Evolutionary conservation across 2,113 vertebrate genomes (phyloP).

Genomic region (Triplophysa tibetana): DNA sequence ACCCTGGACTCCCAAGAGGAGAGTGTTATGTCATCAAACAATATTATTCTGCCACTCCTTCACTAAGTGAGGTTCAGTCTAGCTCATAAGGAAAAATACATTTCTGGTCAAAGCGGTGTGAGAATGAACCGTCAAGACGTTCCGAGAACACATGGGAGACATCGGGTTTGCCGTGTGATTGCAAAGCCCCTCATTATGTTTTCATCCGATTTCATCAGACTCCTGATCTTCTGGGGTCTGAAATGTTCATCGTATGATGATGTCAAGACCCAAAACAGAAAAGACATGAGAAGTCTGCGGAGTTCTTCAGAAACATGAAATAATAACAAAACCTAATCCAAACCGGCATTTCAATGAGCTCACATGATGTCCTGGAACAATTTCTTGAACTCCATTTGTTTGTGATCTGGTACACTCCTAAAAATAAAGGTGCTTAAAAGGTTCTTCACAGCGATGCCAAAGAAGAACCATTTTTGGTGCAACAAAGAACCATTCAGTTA

Average conservation of each 20-base stretch:
- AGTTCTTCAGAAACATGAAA: slow-evolving; percentile 20
- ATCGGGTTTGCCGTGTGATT: slow-evolving; percentile 14
- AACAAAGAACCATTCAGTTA: too few species aligned
- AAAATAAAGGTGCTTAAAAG: too few species aligned
- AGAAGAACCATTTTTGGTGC: too few species aligned
- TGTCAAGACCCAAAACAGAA: slow-evolving; percentile 22
- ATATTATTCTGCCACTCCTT: slow-evolving; percentile 52
- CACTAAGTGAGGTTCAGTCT: slow-evolving; percentile 26
- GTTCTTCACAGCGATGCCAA: too few species aligned
- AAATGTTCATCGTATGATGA: slow-evolving; percentile 25
- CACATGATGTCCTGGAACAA: neutral
- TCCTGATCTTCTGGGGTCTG: slow-evolving; percentile 34
- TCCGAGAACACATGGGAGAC: slow-evolving; percentile 5
- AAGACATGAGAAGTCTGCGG: neutral
- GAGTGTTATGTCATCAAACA: slow-evolving; percentile 49
- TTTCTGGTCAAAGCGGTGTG: slow-evolving; percentile 22
- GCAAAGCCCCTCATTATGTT: slow-evolving; percentile 41
- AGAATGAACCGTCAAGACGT: neutral
- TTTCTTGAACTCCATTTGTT: neutral
- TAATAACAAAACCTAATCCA: slow-evolving; percentile 13
- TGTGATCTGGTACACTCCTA: too few species aligned
- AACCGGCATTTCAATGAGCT: slow-evolving; percentile 41
- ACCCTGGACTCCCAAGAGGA: slow-evolving; percentile 25
- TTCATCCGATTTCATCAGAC: slow-evolving; percentile 14
- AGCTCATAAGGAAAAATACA: slow-evolving; percentile 18